Percentiles rank a stretch among this genome's conserved stretches.
Evolutionary conservation across 2,888 invertebrate species (phyloP).

Genomic region (Lasioglossum lativentre): DNA sequence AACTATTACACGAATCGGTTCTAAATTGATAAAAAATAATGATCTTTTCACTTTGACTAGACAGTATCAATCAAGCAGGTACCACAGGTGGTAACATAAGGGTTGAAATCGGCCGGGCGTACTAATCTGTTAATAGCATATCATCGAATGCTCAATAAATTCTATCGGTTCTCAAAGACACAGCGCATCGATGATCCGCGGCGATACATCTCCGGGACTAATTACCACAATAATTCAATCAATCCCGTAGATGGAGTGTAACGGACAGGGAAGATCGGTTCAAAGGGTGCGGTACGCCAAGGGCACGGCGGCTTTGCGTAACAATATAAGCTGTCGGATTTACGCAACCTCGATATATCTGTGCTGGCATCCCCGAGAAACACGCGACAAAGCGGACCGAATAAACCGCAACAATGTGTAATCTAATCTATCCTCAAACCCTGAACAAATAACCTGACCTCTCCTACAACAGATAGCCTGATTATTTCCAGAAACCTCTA

Average conservation of each 20-base stretch:
- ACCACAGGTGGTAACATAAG: neutral
- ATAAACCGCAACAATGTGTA: conserved; percentile 4
- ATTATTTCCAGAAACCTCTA: neutral
- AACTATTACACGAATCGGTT: neutral
- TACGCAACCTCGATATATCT: conserved; percentile 25
- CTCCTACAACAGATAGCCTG: neutral
- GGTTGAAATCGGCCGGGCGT: neutral
- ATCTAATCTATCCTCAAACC: neutral
- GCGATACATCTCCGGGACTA: neutral
- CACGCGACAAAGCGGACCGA: neutral
- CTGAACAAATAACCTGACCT: neutral
- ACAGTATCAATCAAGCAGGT: no score
- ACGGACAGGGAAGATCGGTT: neutral
- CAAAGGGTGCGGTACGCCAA: conserved; percentile 52
- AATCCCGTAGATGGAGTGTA: neutral
- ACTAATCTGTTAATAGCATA: neutral
- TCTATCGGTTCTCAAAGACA: neutral
- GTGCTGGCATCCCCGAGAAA: neutral
- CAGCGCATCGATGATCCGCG: neutral
- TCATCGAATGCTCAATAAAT: neutral
- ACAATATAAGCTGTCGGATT: conserved; percentile 19
- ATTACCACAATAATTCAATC: conserved; percentile 30
- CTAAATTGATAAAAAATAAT: neutral
- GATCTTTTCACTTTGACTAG: neutral
- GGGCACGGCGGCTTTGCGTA: conserved; percentile 30